Conservation (phyloP, 1,140 invertebrate species). For the Papilio polytes region DNA sequence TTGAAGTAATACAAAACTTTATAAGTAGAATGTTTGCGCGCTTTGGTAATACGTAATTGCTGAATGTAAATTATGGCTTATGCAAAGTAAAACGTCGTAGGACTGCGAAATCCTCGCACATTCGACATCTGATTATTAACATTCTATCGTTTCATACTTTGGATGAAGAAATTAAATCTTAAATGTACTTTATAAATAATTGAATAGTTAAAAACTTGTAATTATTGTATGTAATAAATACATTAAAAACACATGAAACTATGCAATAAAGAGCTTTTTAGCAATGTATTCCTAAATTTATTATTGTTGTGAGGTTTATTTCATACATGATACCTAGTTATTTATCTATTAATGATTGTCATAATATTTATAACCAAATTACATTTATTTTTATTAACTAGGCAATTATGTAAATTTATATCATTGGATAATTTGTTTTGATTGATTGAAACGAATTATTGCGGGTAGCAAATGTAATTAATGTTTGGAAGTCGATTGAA, state of each 20-base stretch:
- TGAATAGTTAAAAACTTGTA: too few species aligned
- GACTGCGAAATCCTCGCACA: conserved; percentile 33
- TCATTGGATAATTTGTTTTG: conserved; percentile 12
- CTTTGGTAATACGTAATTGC: conserved; percentile 38
- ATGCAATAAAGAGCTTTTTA: background rate
- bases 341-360: background rate
- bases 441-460: conserved; percentile 18
- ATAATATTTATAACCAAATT: background rate
- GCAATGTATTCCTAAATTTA: background rate
- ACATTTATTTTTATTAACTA: background rate
- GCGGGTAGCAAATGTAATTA: conserved; percentile 1
- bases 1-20: background rate
- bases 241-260: background rate
- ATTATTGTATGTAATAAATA: background rate
- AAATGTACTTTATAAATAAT: too few species aligned
- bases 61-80: conserved; percentile 36
- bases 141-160: conserved; percentile 9
- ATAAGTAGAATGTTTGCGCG: conserved; percentile 2
- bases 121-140: conserved; percentile 1
- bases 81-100: conserved; percentile 34
- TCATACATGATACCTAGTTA: background rate
- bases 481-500: conserved; percentile 16
- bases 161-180: background rate
- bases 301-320: background rate
- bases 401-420: conserved; percentile 15